Evolutionary conservation across 2,888 invertebrate species (phyloP).

Genomic region (Disparrhopalites patrizii): DNA sequence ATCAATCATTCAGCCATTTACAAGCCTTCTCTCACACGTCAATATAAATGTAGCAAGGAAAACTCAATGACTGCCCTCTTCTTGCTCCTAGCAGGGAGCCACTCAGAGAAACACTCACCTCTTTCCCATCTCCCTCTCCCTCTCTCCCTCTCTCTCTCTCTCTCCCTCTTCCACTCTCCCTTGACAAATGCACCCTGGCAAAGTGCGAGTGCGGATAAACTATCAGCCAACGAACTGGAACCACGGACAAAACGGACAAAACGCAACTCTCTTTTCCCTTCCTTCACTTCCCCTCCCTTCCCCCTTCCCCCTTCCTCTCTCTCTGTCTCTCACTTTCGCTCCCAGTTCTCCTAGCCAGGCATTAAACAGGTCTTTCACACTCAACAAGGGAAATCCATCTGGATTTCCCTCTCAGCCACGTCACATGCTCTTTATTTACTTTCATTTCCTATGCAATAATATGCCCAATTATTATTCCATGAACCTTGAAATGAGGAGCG

Average conservation of each 20-base stretch:
- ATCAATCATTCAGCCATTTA: slow-evolving; percentile 35
- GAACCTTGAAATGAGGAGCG: too few species aligned
- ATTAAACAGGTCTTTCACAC: slow-evolving; percentile 11
- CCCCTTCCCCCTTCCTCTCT: neutral
- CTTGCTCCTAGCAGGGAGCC: neutral
- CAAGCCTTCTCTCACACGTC: slow-evolving; percentile 31
- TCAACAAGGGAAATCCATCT: too few species aligned
- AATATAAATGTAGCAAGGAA: slow-evolving; percentile 30
- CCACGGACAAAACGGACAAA: slow-evolving; percentile 19
- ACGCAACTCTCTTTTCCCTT: neutral
- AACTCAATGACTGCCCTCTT: slow-evolving; percentile 4
- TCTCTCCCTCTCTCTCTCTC: neutral
- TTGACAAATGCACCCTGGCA: neutral
- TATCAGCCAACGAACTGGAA: slow-evolving; percentile 21
- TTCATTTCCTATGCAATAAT: too few species aligned
- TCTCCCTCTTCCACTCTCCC: neutral
- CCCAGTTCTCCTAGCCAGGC: slow-evolving; percentile 7
- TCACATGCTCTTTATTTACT: too few species aligned
- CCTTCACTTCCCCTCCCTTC: slow-evolving; percentile 5
- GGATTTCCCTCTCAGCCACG: too few species aligned
- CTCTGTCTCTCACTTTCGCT: neutral
- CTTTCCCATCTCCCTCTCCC: neutral
- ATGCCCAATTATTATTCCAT: too few species aligned
- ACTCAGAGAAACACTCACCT: neutral
- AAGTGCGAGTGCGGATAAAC: slow-evolving; percentile 9